Evolutionary conservation across 2,888 invertebrate species (phyloP).

Genomic region (Galerucella calmariensis): DNA sequence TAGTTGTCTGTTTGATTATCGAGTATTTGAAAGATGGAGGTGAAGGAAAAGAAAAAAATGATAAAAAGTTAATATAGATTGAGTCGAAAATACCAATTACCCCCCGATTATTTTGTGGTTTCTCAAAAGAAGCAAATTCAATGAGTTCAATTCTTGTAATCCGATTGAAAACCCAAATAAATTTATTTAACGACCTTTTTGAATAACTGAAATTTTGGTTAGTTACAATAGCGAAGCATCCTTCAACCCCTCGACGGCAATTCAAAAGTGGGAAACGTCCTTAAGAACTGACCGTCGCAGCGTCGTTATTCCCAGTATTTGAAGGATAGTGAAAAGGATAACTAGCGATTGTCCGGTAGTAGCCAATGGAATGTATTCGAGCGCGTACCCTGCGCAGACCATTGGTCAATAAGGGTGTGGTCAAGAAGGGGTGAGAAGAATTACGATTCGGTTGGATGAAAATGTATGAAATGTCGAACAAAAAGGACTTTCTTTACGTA

Average conservation of each 20-base stretch:
- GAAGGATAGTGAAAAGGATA: constrained; percentile 27
- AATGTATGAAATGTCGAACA: constrained; percentile 33
- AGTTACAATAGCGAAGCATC: not conserved
- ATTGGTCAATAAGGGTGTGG: constrained; percentile 64
- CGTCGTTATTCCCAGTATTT: constrained; percentile 11
- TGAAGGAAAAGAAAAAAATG: no score
- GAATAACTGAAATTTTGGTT: not conserved
- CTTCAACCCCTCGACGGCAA: not conserved
- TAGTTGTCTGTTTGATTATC: no score
- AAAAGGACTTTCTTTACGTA: constrained; percentile 13
- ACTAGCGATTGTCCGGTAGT: constrained; percentile 46
- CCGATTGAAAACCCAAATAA: not conserved
- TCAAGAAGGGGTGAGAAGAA: constrained; percentile 58
- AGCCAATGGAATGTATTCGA: constrained; percentile 49
- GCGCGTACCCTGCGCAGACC: constrained; percentile 53
- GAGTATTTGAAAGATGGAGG: no score
- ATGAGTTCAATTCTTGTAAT: no score
- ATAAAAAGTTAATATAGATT: no score
- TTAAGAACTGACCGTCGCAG: constrained; percentile 1
- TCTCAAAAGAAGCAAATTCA: no score
- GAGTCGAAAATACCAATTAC: no score
- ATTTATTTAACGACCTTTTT: not conserved
- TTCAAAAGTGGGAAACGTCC: not conserved
- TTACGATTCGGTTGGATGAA: constrained; percentile 55
- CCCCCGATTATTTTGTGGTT: no score